Base-by-base conservation (phyloP, 2,797 vertebrate genomes). In the Enteromius fasciolatus region DNA sequence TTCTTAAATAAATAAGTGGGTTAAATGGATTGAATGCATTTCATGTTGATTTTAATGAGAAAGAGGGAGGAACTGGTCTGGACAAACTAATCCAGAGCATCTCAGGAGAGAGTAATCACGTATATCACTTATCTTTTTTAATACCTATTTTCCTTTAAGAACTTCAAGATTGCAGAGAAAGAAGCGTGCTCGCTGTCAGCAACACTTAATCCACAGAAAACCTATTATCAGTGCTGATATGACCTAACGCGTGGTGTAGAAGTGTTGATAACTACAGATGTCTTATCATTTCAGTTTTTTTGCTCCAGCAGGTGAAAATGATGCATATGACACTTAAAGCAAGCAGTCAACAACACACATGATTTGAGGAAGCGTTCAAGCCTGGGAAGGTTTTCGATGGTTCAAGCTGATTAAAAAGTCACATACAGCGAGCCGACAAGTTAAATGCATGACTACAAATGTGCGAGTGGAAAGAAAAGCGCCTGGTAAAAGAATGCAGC, bases 41-140 rank as follows among this genome's bases (percentile, higher is more conserved):
- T n/a, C 18, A 15, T 61, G 67, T 31, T 59, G 23, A 44, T 28
- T 57, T 14, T 7, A 70, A 44, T n/a, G 54, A 46, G 76, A 69
- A 18, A 75, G 77, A 85, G 48, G 72, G 44, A 80, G 44, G 68
- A 57, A 83, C 82, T 83, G 88, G 87, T 92, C 92, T 87, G 85
- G 82, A 85, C 31, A 84, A 23, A 87, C 92, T 93, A 92, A 93
- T 92, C 91, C 93, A 92, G 91, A 90, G 91, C 87, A 88, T 90
- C 91, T 94, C 93, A 93, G 90, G 84, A 81, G 91, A 91, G 92
- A 92, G 93, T 94, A 90, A 90, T 92, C 90, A 85, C 87, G 91
- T 91, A 90, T 91, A 92, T 90, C 83, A 87, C 89, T 89, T 90
- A 48, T 59, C 57, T 59, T 81, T 68, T 36, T 92, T 92, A 91